Base-by-base conservation (phyloP, 2,888 invertebrate species). In the Myopa testacea region DNA sequence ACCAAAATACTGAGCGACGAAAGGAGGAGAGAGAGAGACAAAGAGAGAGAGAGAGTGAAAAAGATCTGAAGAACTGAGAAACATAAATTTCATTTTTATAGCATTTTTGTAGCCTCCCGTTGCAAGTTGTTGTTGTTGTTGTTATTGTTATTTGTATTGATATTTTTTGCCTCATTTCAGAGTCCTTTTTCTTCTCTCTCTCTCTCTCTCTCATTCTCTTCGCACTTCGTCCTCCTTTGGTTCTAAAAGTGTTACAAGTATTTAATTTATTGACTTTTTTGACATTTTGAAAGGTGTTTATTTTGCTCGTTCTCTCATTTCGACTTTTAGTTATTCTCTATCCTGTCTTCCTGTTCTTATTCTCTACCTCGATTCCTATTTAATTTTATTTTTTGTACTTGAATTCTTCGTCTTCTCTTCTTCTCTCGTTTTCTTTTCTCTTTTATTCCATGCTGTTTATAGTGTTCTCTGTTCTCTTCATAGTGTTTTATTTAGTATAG, bases 51-150 rank as follows among this genome's bases (percentile, higher is more conserved):
- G 62, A 62, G n/a, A 10, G n/a, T 62, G 62, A 26, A 10, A 62
- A 45, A 6, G 45, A 45, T 45, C 7, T 3, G 10, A 45, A 45
- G 45, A 45, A 45, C 45, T 45, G 8, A 62, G 8, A 26, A 62
- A 62, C 62, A 62, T 62, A 62, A 62, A 62, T 62, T 38, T 65
- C 2, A 14, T 5, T 38, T 65, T 65, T 65, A 65, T 38, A 37
- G 65, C 65, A 16, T 65, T 34, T 65, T 65, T 34, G 34, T 38
- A 4, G 8, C 16, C 37, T 65, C 8, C 14, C 38, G 4, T 37
- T 65, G 14, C 62, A 63, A 26, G 58, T 58, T 14, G 52, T 52
- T 52, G 52, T 52, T 52, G 52, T 52, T 52, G 52, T 52, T 52
- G 52, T 52, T 3, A 14, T 58, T 58, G n/a, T n/a, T 14, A 14